Percentiles rank a stretch among this genome's conserved stretches.
phyloP scores from a whole-genome alignment of 2,797 vertebrate genomes.

The Acestrorhynchus altus region DNA sequence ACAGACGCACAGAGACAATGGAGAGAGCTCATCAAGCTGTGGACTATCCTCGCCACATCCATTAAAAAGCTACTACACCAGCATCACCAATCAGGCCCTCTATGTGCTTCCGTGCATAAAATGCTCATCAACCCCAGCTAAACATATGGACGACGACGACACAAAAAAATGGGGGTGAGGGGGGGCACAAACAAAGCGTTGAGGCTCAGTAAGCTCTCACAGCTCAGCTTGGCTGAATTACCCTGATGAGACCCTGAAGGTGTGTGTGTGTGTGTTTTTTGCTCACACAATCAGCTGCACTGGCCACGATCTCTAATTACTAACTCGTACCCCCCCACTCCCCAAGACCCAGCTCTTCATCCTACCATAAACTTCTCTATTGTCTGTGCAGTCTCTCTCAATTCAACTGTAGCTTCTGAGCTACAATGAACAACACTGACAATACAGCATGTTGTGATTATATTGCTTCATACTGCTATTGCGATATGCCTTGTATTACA shows the following conservation, averaged over 20 bases:
- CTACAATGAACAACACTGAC: conserved; percentile 36
- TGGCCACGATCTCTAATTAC: conserved; percentile 64
- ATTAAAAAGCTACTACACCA: conserved; percentile 27
- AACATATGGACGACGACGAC: conserved; percentile 80
- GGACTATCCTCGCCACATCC: conserved; percentile 1
- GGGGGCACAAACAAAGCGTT: conserved; percentile 69
- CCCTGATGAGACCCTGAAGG: conserved; percentile 72
- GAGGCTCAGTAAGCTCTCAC: conserved; percentile 72
- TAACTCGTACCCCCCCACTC: conserved; percentile 40
- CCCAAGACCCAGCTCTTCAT: conserved; percentile 8
- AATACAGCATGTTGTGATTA: neutral
- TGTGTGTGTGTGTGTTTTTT: conserved; percentile 53
- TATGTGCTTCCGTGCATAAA: conserved; percentile 75
- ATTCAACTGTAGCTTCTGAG: conserved; percentile 43
- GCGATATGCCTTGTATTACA: no score
- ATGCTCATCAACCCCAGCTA: conserved; percentile 76
- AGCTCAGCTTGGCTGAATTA: conserved; percentile 73
- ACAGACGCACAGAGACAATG: neutral
- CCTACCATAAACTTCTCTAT: conserved; percentile 47
- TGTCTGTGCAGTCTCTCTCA: conserved; percentile 51
- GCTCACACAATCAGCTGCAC: conserved; percentile 64
- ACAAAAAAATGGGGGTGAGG: conserved; percentile 65
- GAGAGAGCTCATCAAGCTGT: neutral
- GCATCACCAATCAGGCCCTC: conserved; percentile 23
- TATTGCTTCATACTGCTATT: neutral